phyloP scores from a whole-genome alignment of 2,113 vertebrate species.

The Pollimyrus isidori region DNA sequence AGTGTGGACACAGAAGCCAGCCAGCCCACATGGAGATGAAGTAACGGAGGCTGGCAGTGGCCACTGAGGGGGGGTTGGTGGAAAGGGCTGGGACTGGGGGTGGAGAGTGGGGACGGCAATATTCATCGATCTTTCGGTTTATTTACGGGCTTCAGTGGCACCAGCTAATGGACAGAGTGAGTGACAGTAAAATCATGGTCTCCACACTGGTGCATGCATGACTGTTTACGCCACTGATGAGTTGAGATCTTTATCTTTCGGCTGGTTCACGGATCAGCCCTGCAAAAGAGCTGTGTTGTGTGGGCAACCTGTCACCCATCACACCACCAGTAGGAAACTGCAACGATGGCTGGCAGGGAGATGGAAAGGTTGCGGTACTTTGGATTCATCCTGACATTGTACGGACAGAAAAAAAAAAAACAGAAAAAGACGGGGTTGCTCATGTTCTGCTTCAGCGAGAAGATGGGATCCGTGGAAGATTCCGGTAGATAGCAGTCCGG shows the following conservation, averaged over 20 bases:
- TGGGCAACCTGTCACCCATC: not conserved
- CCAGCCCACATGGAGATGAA: not conserved
- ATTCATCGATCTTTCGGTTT: not conserved
- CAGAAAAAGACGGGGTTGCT: not conserved
- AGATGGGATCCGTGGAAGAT: not conserved
- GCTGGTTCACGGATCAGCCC: not conserved
- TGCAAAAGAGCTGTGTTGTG: not conserved
- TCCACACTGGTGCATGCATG: not conserved
- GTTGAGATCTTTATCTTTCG: not conserved
- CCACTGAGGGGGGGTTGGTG: no score
- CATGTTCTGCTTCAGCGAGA: not conserved
- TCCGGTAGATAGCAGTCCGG: not conserved
- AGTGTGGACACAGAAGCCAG: not conserved
- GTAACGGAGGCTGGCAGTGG: not conserved
- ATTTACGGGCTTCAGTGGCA: not conserved
- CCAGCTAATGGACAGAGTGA: not conserved
- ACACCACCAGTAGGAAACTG: not conserved
- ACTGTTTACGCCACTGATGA: not conserved
- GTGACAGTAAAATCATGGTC: not conserved
- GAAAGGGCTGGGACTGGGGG: not conserved
- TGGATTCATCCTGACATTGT: not conserved
- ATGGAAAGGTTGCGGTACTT: not conserved
- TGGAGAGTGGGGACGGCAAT: not conserved
- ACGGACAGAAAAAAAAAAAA: not conserved
- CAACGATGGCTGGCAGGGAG: not conserved